Evolutionary conservation across 2,113 vertebrate species (phyloP), one percentile per base, ranked within the genome.

Genomic region (Gnathonemus echidnorhynchus): DNA sequence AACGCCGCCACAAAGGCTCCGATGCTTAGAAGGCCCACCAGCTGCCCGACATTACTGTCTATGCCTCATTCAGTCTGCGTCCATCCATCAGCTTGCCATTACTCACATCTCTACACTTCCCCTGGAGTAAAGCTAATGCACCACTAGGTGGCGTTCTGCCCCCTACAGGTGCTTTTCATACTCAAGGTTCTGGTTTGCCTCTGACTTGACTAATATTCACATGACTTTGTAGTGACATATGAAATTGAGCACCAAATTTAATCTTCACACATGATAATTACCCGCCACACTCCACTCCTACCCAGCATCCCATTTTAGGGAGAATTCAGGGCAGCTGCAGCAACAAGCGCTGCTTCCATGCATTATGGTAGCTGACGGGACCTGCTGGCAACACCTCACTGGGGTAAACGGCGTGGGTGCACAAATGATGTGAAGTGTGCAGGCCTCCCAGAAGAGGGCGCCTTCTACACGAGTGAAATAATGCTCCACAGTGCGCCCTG

Each of bases 1-100:
- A 98, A 92, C 95, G 98, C 90, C 94, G 97, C 50, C 97, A 97
- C 88, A 97, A 97, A 93, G 98, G 97, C 39, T 98, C 98, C 0
- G 97, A 97, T 85, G 94, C 94, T 15, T 94, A 93, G 84, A 89
- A 7, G 15, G 9, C 85, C 17, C 86, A 19, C 86, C 46, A 87
- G n/a, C 46, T n/a, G 11, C 27, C 48, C 5, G 0, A 53, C 86
- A 11, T 19, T 50, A 17, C 50, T 46, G 48, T 53, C 48, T 21
- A 13, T 85, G 62, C 27, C 46, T 39, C 48, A 19, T 39, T n/a
- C 70, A 21, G 24, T 46, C 87, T 11, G 1, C 17, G 19, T 88
- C 19, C 66, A n/a, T 91, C 93, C 90, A 92, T 87, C 85, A 27
- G 24, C 27, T 52, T 87, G 89, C 91, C 52, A 77, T 24, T 92